Conservation (phyloP, 2,797 vertebrate genomes). For the Poecilia velifera region DNA sequence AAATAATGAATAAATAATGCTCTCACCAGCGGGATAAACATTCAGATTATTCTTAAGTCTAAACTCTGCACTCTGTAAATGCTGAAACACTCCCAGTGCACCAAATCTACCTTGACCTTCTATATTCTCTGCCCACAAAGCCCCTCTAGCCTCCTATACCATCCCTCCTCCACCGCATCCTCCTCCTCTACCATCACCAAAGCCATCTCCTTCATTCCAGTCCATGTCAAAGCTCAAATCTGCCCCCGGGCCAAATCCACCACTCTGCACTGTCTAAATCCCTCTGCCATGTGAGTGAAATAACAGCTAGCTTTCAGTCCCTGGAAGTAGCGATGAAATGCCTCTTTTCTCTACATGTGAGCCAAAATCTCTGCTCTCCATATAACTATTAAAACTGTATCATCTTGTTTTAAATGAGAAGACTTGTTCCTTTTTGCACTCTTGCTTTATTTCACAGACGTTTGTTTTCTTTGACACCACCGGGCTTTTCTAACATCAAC, state of each 20-base stretch:
- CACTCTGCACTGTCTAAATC: slow-evolving; percentile 64
- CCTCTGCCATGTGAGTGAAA: slow-evolving; percentile 61
- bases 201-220: slow-evolving; percentile 35
- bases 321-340: slow-evolving; percentile 44
- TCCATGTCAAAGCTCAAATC: slow-evolving; percentile 52
- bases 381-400: not conserved
- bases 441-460: not conserved
- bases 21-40: slow-evolving; percentile 49
- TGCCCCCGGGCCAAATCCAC: slow-evolving; percentile 66
- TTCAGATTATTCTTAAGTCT: slow-evolving; percentile 41
- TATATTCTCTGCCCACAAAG: slow-evolving; percentile 39
- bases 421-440: not conserved
- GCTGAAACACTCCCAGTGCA: slow-evolving; percentile 16
- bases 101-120: slow-evolving; percentile 55
- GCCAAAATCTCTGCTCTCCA: not conserved
- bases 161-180: slow-evolving; percentile 19
- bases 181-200: slow-evolving; percentile 2
- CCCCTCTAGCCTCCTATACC: slow-evolving; percentile 33
- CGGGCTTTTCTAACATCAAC: not conserved
- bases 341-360: slow-evolving; percentile 9
- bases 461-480: not conserved
- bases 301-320: slow-evolving; percentile 43
- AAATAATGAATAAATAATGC: slow-evolving; percentile 3
- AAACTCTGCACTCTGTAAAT: slow-evolving; percentile 15
- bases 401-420: not conserved